phyloP scores from a whole-genome alignment of 1,140 invertebrate genomes.

The Drosophila subobscura region DNA sequence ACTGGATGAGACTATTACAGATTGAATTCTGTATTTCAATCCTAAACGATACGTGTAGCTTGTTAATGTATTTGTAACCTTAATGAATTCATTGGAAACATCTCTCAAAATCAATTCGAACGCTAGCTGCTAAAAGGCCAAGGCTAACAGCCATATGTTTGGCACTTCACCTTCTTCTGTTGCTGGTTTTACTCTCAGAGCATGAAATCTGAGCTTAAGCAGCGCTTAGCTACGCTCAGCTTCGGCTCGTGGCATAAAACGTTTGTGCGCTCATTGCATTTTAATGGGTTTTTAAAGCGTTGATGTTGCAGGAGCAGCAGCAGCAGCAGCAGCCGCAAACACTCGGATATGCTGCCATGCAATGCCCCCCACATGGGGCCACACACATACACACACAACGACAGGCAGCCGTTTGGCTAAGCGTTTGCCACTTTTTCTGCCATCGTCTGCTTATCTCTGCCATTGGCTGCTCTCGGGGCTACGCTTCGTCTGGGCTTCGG shows the following conservation, averaged over 20 bases:
- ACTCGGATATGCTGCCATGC: conserved; percentile 45
- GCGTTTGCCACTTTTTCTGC: conserved; percentile 67
- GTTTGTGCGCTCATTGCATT: conserved; percentile 68
- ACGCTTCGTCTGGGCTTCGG: conserved; percentile 25
- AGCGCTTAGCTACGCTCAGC: conserved; percentile 28
- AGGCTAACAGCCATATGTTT: background rate
- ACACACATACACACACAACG: conserved; percentile 8
- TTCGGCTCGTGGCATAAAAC: conserved; percentile 47
- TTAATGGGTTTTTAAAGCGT: conserved; percentile 60
- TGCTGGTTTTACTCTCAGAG: conserved; percentile 11
- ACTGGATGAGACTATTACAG: too few relatives aligned
- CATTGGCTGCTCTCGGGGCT: conserved; percentile 30
- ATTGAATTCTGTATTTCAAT: too few relatives aligned
- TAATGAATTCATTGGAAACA: too few relatives aligned
- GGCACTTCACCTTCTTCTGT: background rate
- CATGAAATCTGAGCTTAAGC: conserved; percentile 37
- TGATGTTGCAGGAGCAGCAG: conserved; percentile 28
- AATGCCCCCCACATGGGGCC: conserved; percentile 30
- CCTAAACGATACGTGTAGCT: too few relatives aligned
- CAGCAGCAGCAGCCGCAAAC: conserved; percentile 1
- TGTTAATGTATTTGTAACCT: too few relatives aligned
- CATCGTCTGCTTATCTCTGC: conserved; percentile 69
- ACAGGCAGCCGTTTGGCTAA: conserved; percentile 34
- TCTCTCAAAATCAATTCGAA: too few relatives aligned
- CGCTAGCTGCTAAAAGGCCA: too few relatives aligned